phyloP scores from a whole-genome alignment of 2,797 vertebrate species.

The Propithecus perrieri region DNA sequence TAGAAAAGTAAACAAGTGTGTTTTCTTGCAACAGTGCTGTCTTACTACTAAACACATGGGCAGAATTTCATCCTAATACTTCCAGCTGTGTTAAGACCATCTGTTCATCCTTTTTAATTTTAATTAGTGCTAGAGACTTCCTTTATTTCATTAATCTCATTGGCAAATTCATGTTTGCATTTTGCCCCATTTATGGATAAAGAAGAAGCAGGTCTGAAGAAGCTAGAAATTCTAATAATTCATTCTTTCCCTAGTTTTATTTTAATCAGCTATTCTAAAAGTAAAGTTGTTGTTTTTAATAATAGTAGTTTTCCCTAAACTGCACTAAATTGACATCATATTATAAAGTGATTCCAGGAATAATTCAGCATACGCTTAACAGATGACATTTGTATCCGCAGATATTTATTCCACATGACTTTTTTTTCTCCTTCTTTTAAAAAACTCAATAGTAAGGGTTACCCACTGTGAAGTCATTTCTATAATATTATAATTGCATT shows the following conservation, averaged over 20 bases:
- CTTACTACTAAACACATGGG: conserved; percentile 77
- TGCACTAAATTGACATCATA: background rate
- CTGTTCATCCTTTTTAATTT: conserved; percentile 86
- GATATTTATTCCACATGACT: conserved; percentile 36
- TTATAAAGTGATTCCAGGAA: conserved; percentile 47
- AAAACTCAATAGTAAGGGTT: conserved; percentile 19
- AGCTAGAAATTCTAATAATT: conserved; percentile 19
- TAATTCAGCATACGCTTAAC: conserved; percentile 58
- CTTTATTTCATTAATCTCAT: conserved; percentile 82
- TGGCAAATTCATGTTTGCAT: conserved; percentile 66
- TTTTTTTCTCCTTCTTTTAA: background rate
- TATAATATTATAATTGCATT: conserved; percentile 60
- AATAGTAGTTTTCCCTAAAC: conserved; percentile 57
- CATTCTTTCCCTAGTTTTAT: conserved; percentile 18
- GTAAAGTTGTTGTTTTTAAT: conserved; percentile 55
- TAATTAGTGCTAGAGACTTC: conserved; percentile 84
- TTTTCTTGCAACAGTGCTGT: conserved; percentile 77
- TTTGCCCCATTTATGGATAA: conserved; percentile 56
- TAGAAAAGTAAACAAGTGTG: conserved; percentile 85
- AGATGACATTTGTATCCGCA: conserved; percentile 61
- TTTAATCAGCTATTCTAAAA: conserved; percentile 57
- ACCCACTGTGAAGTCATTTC: conserved; percentile 50
- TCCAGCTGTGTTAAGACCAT: conserved; percentile 85
- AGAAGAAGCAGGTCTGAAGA: conserved; percentile 28
- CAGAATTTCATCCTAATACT: conserved; percentile 79